These are phyloP conservation scores for Mesoclemmys tuberculata DNA, from an alignment of 2,113 vertebrate genomes.

Conservation along the genomic window DNA sequence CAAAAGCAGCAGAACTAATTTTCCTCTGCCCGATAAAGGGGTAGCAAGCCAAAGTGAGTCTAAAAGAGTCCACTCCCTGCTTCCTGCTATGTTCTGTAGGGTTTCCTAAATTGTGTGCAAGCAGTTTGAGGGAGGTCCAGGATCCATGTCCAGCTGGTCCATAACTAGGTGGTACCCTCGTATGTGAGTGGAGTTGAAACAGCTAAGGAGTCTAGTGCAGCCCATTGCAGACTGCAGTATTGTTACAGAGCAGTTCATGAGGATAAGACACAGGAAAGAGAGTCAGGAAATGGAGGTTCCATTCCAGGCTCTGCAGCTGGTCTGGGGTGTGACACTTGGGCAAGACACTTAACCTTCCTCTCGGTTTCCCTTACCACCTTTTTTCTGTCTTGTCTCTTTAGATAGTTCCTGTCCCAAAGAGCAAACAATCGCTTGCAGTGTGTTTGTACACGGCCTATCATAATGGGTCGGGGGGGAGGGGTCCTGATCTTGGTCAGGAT, in stretches of 20 bases:
- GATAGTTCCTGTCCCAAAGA: background rate
- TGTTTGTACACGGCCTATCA: background rate
- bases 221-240: too few species aligned
- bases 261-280: too few species aligned
- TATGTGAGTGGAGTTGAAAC: background rate
- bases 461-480: background rate
- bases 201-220: background rate
- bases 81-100: background rate
- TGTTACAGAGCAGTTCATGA: too few species aligned
- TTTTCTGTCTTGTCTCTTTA: background rate
- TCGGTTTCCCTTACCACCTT: too few species aligned
- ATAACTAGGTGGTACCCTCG: background rate
- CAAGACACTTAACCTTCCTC: too few species aligned
- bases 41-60: background rate
- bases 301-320: too few species aligned
- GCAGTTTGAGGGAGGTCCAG: background rate
- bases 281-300: too few species aligned
- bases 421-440: background rate
- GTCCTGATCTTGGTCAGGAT: background rate
- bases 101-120: background rate
- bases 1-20: background rate
- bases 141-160: background rate
- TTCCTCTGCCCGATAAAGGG: background rate
- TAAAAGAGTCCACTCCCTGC: background rate
- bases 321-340: too few species aligned